Base-by-base conservation (phyloP, 2,113 vertebrate genomes). In the Phylloscopus trochiloides region DNA sequence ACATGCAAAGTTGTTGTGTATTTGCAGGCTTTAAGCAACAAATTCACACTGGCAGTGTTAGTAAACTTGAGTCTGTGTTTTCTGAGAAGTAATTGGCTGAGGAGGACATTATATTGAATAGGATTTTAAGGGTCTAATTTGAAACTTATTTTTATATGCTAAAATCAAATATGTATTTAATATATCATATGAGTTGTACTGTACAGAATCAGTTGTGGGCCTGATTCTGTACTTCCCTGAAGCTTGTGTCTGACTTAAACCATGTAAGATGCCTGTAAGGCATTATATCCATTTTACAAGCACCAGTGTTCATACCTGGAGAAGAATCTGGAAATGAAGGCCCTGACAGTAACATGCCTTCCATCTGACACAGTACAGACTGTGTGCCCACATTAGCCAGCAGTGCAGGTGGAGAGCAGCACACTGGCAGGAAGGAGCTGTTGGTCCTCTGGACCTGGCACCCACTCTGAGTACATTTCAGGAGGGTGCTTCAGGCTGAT, bases 401-500 rank as follows among this genome's bases (percentile, higher is more conserved):
- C 43, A 34, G 62, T 16, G 40, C 79, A 72, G 71, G 16, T 14
- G 2, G 3, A 14, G 5, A 79, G 71, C 52, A 82, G 17, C 40
- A 5, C 47, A 4, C 12, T 22, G 28, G 48, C 65, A 85, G 78
- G 20, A 74, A 28, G 71, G 40, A 88, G 8, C 71, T 51, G 28
- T 9, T 0, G 0, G 19, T 40, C 52, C 43, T 31, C 54, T n/a
- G 47, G 18, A 19, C 21, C 28, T 17, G 25, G 13, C 28, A 28
- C 17, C 29, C 52, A 38, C 0, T 0, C 74, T 43, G 26, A 3
- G 18, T 26, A 6, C 24, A 1, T 57, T 61, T 65, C 61, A 29
- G 77, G 65, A 86, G 57, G 9, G 8, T 70, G 17, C 58, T 52
- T 84, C 45, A 71, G 38, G 38, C 40, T 74, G 45, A 20, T 65